These are phyloP conservation scores for Seira musarum DNA, from an alignment of 2,888 invertebrate species.

Conservation along the genomic window DNA sequence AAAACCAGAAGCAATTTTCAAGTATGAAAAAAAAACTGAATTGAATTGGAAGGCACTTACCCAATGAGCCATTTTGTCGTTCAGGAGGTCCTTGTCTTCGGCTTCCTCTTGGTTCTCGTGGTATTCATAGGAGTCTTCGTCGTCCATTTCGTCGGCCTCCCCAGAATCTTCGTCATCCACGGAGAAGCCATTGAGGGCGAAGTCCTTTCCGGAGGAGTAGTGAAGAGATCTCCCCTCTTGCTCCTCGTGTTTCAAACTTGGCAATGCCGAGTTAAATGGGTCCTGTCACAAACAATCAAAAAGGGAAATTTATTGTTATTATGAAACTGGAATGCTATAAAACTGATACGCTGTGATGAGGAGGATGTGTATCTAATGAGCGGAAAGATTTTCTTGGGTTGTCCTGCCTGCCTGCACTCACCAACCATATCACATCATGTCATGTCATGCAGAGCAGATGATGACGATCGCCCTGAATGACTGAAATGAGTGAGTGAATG, in stretches of 20 bases:
- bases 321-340: not conserved
- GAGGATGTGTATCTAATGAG: not conserved
- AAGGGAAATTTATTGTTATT: slow-evolving; percentile 1
- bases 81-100: slow-evolving; percentile 56
- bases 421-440: not conserved
- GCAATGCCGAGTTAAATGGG: not conserved
- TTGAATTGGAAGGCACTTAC: slow-evolving; percentile 40
- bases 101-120: slow-evolving; percentile 43
- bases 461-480: too few relatives aligned
- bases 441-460: too few relatives aligned
- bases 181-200: not conserved
- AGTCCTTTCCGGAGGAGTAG: slow-evolving; percentile 37
- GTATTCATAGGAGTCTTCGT: slow-evolving; percentile 62
- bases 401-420: not conserved
- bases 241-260: slow-evolving; percentile 9
- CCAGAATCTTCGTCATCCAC: slow-evolving; percentile 39
- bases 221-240: slow-evolving; percentile 6
- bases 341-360: not conserved
- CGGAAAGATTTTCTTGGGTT: not conserved
- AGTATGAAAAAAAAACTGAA: not conserved
- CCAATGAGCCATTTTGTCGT: slow-evolving; percentile 62
- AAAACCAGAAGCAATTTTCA: slow-evolving; percentile 10
- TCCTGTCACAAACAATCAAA: not conserved
- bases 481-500: too few relatives aligned
- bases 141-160: slow-evolving; percentile 54